Base-by-base conservation (phyloP, 2,888 invertebrate species). In the Synergus gifuensis region DNA sequence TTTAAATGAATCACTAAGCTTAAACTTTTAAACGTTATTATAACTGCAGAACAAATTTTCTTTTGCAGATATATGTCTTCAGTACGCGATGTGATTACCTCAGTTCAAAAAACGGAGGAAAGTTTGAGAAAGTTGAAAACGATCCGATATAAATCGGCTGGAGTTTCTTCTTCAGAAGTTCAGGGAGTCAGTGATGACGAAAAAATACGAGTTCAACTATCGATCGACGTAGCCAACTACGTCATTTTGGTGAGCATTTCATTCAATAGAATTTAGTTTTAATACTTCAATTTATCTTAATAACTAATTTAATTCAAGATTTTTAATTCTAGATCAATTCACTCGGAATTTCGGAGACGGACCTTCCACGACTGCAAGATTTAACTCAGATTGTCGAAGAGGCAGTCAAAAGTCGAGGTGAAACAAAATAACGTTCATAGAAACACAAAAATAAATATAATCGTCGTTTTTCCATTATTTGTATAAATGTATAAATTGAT, bases 61-160 rank as follows among this genome's bases (percentile, higher is more conserved):
- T 73, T 76, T 86, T 90, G 22, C 82, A 94, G 94, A 87, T 97
- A 97, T 92, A 94, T 94, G 89, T 94, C 93, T 86, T 94, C 96
- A 81, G 97, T 98, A 18, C 94, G 95, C 87, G 98, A 98, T 92
- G 98, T 99, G 2, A 93, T 99, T 83, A 97, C 96, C 67, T 98
- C 98, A 1, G 98, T 99, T 12, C 97, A 97, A 91, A 98, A 97
- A 93, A 99, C 98, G 86, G 98, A 99, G 91, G 98, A 98, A 90
- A 98, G 98, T 79, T 93, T 99, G 84, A 95, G 97, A 89, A 95
- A 98, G 87, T 93, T 99, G 90, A 98, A 98, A 92, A 96, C 96
- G 92, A 96, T 96, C 28, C 94, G 97, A 83, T 96, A 96, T 81
- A 94, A 94, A 89, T 91, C 93, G 12, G 88, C 88, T 14, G 91